Evolutionary conservation across 2,797 vertebrate genomes (phyloP), one percentile per base, ranked within the genome.

Genomic region (Oreochromis mossambicus): DNA sequence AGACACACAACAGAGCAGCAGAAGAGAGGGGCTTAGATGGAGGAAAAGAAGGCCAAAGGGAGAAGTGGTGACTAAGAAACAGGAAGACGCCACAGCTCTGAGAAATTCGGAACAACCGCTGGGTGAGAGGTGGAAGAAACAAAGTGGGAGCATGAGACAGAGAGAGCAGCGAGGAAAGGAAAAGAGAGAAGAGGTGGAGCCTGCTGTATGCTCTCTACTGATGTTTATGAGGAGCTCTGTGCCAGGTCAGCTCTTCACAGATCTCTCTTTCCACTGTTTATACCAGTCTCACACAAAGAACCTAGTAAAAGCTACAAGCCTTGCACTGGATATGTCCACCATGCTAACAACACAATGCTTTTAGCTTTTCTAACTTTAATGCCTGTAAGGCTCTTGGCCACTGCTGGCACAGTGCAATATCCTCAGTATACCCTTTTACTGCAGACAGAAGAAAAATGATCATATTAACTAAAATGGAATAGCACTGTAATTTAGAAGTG

Each of bases 201-300:
- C 87, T 91, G 87, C 84, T 86, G 89, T 90, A 90, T 87, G 76
- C 75, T 80, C 70, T 90, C 52, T 7, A 11, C 58, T 63, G 77
- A 88, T 86, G 61, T 80, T 66, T 91, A 61, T 77, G 21, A 58
- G 46, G 32, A 78, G 75, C 8, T 78, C 83, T 52, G 26, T 79
- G 61, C 78, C 78, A 52, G n/a, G 73, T 80, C 70, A 68, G 32
- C 54, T 58, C 84, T 80, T 48, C 80, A 56, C 78, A 76, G 63
- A 61, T 81, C 87, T 90, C 73, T 77, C 87, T 90, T 94, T 94
- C 89, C 90, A 91, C 82, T 94, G 90, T 94, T 95, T 93, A 91
- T 77, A 78, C 34, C 76, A 26, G 56, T 80, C 36, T 1, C 63
- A 41, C 63, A 78, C 36, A 43, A 83, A 81, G 51, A 50, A n/a